Percentiles rank a stretch among this genome's conserved stretches.
Evolutionary conservation across 2,888 invertebrate genomes (phyloP).

Genomic region (Psylliodes chrysocephalus): DNA sequence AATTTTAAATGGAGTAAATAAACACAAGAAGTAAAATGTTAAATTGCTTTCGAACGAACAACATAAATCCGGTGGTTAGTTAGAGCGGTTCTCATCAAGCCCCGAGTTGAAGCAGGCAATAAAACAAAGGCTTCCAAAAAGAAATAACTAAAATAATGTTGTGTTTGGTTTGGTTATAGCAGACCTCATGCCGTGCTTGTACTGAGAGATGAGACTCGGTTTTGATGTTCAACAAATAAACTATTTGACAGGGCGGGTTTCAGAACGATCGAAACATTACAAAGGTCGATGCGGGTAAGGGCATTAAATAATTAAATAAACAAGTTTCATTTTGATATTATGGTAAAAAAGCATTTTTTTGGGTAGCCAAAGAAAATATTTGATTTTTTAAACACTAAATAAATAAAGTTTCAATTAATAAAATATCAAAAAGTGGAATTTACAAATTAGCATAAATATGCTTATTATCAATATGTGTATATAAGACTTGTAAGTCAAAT

Average conservation of each 20-base stretch:
- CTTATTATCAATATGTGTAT: too few species aligned
- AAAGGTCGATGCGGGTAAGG: too few species aligned
- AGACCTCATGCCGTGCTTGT: constrained; percentile 45
- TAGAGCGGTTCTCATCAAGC: constrained; percentile 48
- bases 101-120: constrained; percentile 48
- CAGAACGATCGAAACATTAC: too few species aligned
- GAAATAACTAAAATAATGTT: constrained; percentile 46
- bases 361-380: too few species aligned
- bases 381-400: too few species aligned
- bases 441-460: too few species aligned
- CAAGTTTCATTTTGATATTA: too few species aligned
- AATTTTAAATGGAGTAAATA: constrained; percentile 1
- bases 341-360: too few species aligned
- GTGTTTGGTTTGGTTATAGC: constrained; percentile 52
- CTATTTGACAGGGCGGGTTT: constrained; percentile 25
- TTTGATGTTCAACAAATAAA: constrained; percentile 29
- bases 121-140: constrained; percentile 52
- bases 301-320: too few species aligned
- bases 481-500: too few species aligned
- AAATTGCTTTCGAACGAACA: constrained; percentile 11
- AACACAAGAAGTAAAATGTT: constrained; percentile 9
- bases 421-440: too few species aligned
- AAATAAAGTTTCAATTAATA: too few species aligned
- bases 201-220: constrained; percentile 45
- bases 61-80: constrained; percentile 24